phyloP scores from a whole-genome alignment of 2,888 invertebrate genomes.

The Parnassius smintheus region DNA sequence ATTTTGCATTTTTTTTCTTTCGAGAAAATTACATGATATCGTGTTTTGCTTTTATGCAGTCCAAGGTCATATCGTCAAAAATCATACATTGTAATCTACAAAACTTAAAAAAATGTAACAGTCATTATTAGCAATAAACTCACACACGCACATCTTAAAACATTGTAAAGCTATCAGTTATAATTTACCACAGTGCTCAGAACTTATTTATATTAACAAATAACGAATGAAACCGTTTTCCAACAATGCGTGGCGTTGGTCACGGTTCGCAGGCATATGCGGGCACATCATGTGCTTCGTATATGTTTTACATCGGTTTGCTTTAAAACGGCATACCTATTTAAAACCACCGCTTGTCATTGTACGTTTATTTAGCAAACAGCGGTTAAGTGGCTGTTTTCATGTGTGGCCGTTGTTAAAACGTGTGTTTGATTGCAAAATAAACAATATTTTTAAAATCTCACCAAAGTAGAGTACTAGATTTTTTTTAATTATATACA shows the following conservation, averaged over 20 bases:
- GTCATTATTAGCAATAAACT: too few species aligned
- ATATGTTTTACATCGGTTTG: conserved; percentile 27
- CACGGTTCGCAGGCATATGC: conserved; percentile 28
- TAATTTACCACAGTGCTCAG: background rate
- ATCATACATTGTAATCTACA: too few species aligned
- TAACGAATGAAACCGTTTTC: conserved; percentile 13
- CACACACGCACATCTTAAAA: too few species aligned
- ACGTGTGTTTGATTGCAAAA: background rate
- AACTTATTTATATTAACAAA: conserved; percentile 36
- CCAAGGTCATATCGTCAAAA: too few species aligned
- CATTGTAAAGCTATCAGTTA: background rate
- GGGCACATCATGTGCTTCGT: conserved; percentile 27
- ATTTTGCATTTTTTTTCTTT: too few species aligned
- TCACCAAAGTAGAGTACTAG: too few species aligned
- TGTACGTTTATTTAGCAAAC: conserved; percentile 14
- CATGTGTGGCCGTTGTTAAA: background rate
- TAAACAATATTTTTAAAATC: too few species aligned
- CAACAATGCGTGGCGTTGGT: conserved; percentile 15
- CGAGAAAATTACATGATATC: too few species aligned
- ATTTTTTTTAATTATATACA: too few species aligned
- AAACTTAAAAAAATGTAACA: too few species aligned
- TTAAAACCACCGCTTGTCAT: conserved; percentile 29
- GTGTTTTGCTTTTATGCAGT: too few species aligned
- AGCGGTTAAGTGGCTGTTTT: background rate
- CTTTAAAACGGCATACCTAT: conserved; percentile 31